Evolutionary conservation across 2,888 invertebrate genomes (phyloP).

Genomic region (Patella caerulea): DNA sequence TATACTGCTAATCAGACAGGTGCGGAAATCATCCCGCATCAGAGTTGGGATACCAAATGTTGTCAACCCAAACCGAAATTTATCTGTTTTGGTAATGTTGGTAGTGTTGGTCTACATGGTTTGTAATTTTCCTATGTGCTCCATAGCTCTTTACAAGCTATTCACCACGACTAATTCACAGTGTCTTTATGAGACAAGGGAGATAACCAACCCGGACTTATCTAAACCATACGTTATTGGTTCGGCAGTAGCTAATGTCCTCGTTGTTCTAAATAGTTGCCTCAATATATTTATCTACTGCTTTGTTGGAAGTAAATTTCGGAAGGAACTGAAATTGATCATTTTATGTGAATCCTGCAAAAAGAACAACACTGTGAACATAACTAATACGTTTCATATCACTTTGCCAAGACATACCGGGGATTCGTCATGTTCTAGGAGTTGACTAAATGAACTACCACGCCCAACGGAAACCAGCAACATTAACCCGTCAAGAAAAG

Average conservation of each 20-base stretch:
- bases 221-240: conserved; percentile 33
- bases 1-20: conserved; percentile 38
- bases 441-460: conserved; percentile 46
- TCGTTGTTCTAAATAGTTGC: conserved; percentile 51
- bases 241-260: conserved; percentile 39
- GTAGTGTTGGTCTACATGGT: conserved; percentile 45
- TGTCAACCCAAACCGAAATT: conserved; percentile 42
- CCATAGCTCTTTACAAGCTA: conserved; percentile 42
- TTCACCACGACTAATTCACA: conserved; percentile 37
- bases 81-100: conserved; percentile 45
- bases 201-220: conserved; percentile 26
- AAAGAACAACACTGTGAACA: conserved; percentile 12
- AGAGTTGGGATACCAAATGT: conserved; percentile 38
- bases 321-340: conserved; percentile 40
- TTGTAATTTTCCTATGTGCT: conserved; percentile 48
- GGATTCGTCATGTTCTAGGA: conserved; percentile 11
- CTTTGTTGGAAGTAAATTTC: conserved; percentile 45
- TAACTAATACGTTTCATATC: conserved; percentile 14
- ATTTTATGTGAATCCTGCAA: conserved; percentile 32
- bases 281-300: conserved; percentile 50
- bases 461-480: background rate
- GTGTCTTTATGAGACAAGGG: conserved; percentile 38
- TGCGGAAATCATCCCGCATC: conserved; percentile 43
- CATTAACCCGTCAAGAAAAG: too few species aligned
- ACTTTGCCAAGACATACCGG: conserved; percentile 12